Conservation (phyloP, 2,888 invertebrate species). For the Phrixothrix hirtus region DNA sequence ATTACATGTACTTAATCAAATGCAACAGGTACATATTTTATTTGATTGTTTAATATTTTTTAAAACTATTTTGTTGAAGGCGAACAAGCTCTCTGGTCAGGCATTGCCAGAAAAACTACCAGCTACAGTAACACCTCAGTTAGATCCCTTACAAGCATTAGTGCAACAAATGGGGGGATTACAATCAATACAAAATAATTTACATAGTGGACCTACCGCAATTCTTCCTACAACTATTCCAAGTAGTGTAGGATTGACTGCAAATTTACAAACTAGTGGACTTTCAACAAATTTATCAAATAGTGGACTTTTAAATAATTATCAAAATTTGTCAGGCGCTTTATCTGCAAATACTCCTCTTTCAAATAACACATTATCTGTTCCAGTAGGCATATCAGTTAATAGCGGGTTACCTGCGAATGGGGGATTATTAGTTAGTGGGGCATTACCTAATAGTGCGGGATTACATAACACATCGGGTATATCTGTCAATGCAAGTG, state of each 20-base stretch:
- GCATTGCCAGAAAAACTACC: constrained; percentile 47
- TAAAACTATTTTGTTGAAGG: constrained; percentile 37
- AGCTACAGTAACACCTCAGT: constrained; percentile 43
- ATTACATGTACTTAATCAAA: constrained; percentile 61
- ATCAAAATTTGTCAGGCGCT: constrained; percentile 14
- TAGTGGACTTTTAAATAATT: constrained; percentile 24
- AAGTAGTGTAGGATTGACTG: constrained; percentile 24
- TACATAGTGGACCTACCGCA: constrained; percentile 14
- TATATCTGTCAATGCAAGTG: constrained; percentile 12
- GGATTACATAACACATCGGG: constrained; percentile 3
- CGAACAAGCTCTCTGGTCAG: constrained; percentile 49
- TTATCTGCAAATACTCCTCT: constrained; percentile 6
- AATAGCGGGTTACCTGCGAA: constrained; percentile 12
- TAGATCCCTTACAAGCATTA: constrained; percentile 59
- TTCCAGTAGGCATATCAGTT: constrained; percentile 20
- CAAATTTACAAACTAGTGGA: constrained; percentile 24
- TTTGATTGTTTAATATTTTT: not conserved
- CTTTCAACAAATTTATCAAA: constrained; percentile 19
- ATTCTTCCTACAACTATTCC: constrained; percentile 28
- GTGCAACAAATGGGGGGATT: constrained; percentile 61
- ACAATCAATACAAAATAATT: constrained; percentile 48
- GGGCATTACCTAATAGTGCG: too few species aligned
- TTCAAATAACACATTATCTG: too few species aligned
- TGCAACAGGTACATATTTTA: constrained; percentile 48
- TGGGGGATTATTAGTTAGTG: constrained; percentile 12